These are phyloP conservation scores for Arremon aurantiirostris DNA, from an alignment of 2,797 vertebrate species.

Conservation along the genomic window DNA sequence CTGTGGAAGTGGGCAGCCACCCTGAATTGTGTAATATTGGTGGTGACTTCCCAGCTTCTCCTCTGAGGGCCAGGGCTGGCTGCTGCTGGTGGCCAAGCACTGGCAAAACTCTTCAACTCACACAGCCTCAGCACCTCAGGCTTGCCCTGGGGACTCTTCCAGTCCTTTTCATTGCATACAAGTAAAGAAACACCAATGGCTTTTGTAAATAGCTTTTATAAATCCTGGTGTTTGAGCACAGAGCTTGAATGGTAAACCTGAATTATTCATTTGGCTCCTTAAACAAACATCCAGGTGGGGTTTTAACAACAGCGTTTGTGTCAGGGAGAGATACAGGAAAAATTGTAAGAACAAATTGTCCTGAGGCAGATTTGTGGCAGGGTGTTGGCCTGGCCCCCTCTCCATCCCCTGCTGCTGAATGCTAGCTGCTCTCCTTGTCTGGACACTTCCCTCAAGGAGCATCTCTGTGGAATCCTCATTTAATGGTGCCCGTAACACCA, in stretches of 20 bases:
- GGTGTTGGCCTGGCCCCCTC: not conserved
- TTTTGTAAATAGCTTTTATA: constrained; percentile 15
- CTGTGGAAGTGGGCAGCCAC: not conserved
- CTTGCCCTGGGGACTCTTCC: not conserved
- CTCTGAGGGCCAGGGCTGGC: not conserved
- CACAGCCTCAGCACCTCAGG: not conserved
- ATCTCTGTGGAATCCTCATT: not conserved
- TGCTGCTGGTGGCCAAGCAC: fast-evolving
- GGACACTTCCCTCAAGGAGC: not conserved
- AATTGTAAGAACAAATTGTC: not conserved
- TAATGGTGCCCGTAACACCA: not conserved
- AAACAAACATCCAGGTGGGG: not conserved
- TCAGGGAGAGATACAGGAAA: not conserved
- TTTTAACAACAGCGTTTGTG: not conserved
- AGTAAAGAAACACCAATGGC: not conserved
- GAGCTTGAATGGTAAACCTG: not conserved
- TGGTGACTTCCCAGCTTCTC: fast-evolving
- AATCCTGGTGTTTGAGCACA: not conserved
- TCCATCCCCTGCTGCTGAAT: not conserved
- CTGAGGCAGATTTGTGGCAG: not conserved
- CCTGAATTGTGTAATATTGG: fast-evolving
- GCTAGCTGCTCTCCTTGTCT: not conserved
- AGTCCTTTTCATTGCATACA: not conserved
- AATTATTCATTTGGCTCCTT: constrained; percentile 19
- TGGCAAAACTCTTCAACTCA: fast-evolving